Percentiles rank a stretch among this genome's conserved stretches.
Conservation (phyloP, 2,888 invertebrate species). For the Tinea semifulvella region DNA sequence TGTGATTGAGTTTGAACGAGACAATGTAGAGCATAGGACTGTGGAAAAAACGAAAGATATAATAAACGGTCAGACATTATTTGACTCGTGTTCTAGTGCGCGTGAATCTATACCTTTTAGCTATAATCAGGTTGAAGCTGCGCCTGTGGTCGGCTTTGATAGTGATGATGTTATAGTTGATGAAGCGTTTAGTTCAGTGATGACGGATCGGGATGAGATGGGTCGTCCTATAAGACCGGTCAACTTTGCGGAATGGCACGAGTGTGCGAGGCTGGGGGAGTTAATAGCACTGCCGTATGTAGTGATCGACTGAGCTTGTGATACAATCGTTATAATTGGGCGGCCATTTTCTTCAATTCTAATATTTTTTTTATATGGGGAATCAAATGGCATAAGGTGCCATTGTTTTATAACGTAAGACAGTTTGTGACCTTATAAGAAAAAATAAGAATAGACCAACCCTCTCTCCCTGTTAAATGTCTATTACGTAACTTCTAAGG, state of each 20-base stretch:
- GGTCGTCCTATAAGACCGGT: slow-evolving; percentile 34
- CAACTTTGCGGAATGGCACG: slow-evolving; percentile 91
- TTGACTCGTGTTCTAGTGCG: slow-evolving; percentile 28
- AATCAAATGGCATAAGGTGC: too few species aligned
- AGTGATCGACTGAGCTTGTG: slow-evolving; percentile 82
- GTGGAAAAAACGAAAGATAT: slow-evolving; percentile 50
- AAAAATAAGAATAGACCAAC: too few species aligned
- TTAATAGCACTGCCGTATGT: slow-evolving; percentile 96
- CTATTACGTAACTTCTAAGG: too few species aligned
- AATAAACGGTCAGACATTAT: slow-evolving; percentile 36
- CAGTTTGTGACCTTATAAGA: too few species aligned
- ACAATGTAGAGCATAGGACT: slow-evolving; percentile 41
- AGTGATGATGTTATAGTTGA: slow-evolving; percentile 21
- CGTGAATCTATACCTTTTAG: slow-evolving; percentile 29
- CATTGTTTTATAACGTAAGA: too few species aligned
- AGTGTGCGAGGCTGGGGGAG: slow-evolving; percentile 83
- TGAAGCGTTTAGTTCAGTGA: slow-evolving; percentile 23
- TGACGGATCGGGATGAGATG: slow-evolving; percentile 27
- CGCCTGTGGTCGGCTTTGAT: slow-evolving; percentile 34
- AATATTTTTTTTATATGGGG: too few species aligned
- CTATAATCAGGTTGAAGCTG: slow-evolving; percentile 32
- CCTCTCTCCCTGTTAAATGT: too few species aligned
- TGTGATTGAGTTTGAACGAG: slow-evolving; percentile 26
- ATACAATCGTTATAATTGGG: slow-evolving; percentile 44
- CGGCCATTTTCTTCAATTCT: too few species aligned